A percentile compares a stretch with the other conserved stretches of the same genome.
Conservation (phyloP, 92 coral and sea anemone species). For the Phenganax marumi region DNA sequence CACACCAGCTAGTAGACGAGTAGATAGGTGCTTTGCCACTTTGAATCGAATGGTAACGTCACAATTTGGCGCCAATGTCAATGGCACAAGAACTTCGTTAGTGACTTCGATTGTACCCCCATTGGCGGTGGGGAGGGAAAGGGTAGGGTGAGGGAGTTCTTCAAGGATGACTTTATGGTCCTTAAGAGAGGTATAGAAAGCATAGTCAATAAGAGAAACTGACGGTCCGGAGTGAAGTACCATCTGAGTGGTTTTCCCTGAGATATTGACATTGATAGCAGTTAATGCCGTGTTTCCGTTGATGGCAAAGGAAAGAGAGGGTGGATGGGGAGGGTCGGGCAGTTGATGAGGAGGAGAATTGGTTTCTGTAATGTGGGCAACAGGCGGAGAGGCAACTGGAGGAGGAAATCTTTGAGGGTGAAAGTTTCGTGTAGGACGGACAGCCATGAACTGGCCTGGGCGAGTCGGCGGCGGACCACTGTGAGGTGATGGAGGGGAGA, state of each 20-base stretch:
- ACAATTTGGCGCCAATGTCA: constrained; percentile 2
- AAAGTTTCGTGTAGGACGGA: background rate
- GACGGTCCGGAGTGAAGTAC: constrained; percentile 17
- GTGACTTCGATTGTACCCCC: constrained; percentile 4
- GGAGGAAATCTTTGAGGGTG: background rate
- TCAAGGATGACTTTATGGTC: background rate
- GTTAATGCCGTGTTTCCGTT: background rate
- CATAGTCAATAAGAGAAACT: constrained; percentile 13
- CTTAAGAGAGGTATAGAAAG: background rate
- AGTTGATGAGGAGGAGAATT: background rate
- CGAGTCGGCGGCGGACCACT: background rate
- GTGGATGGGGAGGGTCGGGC: background rate
- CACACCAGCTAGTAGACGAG: background rate
- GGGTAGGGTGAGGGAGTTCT: background rate
- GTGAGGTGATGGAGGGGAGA: background rate
- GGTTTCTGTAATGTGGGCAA: background rate
- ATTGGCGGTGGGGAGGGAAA: background rate
- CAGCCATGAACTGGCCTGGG: too few relatives aligned
- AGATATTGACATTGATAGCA: background rate
- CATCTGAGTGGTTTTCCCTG: constrained; percentile 1
- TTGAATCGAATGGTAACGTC: background rate
- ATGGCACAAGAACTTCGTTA: background rate
- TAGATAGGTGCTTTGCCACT: constrained; percentile 4
- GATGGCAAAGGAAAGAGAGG: background rate
- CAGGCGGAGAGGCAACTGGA: background rate